Conservation (phyloP, 2,797 vertebrate genomes). For the Sebastes miniatus region DNA sequence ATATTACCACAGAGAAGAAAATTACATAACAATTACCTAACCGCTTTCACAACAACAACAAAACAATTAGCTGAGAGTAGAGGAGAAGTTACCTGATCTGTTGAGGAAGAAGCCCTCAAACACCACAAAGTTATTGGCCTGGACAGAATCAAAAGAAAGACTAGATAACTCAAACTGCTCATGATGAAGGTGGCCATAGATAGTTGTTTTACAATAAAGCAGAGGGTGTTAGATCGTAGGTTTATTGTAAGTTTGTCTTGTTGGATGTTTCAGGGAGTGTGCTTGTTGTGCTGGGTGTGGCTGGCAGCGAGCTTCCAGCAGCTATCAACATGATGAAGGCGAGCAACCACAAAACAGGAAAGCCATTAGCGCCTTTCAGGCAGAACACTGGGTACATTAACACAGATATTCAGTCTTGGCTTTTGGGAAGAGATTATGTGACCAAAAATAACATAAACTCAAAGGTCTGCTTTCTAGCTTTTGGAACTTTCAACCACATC, state of each 20-base stretch:
- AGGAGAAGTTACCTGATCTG: conserved; percentile 79
- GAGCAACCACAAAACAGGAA: not conserved
- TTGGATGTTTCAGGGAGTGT: not conserved
- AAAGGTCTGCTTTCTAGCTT: not conserved
- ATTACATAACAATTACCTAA: not conserved
- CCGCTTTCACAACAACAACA: not conserved
- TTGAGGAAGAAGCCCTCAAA: conserved; percentile 93
- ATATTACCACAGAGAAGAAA: not conserved
- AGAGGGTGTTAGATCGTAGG: not conserved
- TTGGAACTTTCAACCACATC: not conserved
- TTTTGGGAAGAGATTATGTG: not conserved
- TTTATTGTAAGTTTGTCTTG: not conserved
- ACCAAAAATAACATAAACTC: not conserved
- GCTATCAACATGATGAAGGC: not conserved
- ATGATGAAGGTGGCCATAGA: not conserved
- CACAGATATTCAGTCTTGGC: not conserved
- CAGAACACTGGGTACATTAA: not conserved
- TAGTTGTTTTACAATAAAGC: not conserved
- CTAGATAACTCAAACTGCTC: not conserved
- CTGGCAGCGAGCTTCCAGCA: not conserved
- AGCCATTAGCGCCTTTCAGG: not conserved
- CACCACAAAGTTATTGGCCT: conserved; percentile 97
- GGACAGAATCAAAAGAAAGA: conserved; percentile 7
- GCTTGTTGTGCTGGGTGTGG: not conserved
- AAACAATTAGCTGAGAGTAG: not conserved